These are phyloP conservation scores for Lates calcarifer DNA, from an alignment of 2,113 vertebrate genomes.

Conservation along the genomic window DNA sequence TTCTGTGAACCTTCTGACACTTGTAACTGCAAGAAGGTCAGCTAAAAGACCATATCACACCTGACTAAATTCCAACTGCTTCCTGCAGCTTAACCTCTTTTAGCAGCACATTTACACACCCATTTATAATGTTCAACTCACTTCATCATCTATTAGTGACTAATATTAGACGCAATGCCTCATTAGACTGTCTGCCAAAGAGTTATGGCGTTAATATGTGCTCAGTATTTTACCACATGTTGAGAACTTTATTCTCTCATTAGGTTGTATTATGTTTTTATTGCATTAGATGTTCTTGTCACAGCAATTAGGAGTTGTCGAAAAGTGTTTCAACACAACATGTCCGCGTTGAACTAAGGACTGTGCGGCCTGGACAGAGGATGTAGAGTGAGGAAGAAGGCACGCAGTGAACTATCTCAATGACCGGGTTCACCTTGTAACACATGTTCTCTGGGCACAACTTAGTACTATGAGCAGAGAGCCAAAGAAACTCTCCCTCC, in stretches of 20 bases:
- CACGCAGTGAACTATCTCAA: not conserved
- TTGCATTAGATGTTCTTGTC: not conserved
- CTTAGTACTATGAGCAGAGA: conserved; percentile 1
- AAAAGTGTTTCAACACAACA: conserved; percentile 10
- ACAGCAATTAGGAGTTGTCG: not conserved
- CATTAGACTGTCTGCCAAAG: conserved; percentile 9
- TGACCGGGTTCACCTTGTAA: conserved; percentile 58
- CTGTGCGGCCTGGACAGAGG: not conserved
- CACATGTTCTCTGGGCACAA: conserved; percentile 58
- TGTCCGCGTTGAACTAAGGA: not conserved
- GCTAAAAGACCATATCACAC: not conserved
- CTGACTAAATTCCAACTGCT: conserved; percentile 19
- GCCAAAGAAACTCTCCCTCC: conserved; percentile 14
- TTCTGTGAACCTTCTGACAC: not conserved
- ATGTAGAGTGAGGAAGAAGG: conserved; percentile 3
- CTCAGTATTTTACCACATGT: not conserved
- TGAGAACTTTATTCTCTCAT: not conserved
- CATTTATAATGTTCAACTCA: conserved; percentile 46
- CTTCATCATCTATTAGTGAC: conserved; percentile 33
- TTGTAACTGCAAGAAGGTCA: conserved; percentile 14
- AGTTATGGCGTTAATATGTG: not conserved
- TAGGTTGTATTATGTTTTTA: not conserved
- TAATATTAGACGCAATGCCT: conserved; percentile 6
- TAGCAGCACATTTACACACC: conserved; percentile 45
- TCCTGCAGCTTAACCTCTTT: conserved; percentile 4